phyloP scores from a whole-genome alignment of 2,113 vertebrate species.

The Pampusana beccarii region DNA sequence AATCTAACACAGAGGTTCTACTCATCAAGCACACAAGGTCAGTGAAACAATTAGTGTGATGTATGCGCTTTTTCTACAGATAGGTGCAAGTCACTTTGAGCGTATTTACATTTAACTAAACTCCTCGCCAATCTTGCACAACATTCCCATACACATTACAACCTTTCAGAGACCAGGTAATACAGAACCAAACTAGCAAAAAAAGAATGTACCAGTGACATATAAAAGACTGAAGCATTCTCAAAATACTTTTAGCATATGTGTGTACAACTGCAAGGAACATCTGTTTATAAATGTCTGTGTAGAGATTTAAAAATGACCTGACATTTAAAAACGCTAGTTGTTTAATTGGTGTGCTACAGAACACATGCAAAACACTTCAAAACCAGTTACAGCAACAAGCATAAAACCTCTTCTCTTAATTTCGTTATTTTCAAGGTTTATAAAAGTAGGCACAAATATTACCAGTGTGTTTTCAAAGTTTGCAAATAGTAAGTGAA shows the following conservation, averaged over 20 bases:
- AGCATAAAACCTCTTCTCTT: neutral
- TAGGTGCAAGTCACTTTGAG: no score
- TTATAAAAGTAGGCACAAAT: neutral
- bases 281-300: neutral
- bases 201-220: neutral
- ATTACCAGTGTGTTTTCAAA: slow-evolving; percentile 55
- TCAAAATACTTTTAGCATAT: neutral
- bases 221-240: slow-evolving; percentile 4
- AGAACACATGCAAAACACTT: slow-evolving; percentile 54
- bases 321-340: neutral
- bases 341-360: neutral
- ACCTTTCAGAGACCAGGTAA: slow-evolving; percentile 2
- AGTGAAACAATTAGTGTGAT: no score
- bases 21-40: no score
- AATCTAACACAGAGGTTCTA: no score
- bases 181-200: neutral
- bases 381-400: slow-evolving; percentile 30
- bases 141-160: no score
- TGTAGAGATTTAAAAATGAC: slow-evolving; percentile 11
- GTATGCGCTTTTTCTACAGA: no score
- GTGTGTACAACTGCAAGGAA: neutral
- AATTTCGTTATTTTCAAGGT: neutral
- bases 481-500: slow-evolving; percentile 45
- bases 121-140: no score
- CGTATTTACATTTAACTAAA: no score